Evolutionary conservation across 37 sponge, comb jelly and placozoan genomes (phyloP), one percentile per base, ranked within the genome.

Genomic region (Cliona cf. orientalis): DNA sequence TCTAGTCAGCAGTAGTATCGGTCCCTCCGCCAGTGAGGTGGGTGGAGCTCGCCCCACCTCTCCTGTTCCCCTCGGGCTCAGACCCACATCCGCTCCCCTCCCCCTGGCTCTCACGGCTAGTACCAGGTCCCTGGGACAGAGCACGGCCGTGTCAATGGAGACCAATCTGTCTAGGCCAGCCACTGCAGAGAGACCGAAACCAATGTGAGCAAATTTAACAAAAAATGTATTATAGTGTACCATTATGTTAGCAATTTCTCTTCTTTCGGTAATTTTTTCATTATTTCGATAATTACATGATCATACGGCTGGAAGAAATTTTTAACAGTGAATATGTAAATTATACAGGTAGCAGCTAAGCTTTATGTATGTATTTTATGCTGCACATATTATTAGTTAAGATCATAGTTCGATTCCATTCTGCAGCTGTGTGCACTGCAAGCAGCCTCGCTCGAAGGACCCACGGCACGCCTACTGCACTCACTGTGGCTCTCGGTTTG

Each of bases 381-480:
- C n/a, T n/a, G n/a, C n/a, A n/a, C n/a, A n/a, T n/a, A n/a, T n/a
- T n/a, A n/a, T n/a, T n/a, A n/a, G n/a, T n/a, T n/a, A n/a, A n/a
- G n/a, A n/a, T n/a, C n/a, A n/a, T n/a, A n/a, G n/a, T n/a, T n/a
- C n/a, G n/a, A n/a, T n/a, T n/a, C n/a, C n/a, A n/a, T n/a, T n/a
- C n/a, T n/a, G n/a, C 45, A 88, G 89, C 11, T 89, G 90, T 77
- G 66, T 84, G 21, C 44, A 84, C 64, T 89, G 90, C 79, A 49
- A 73, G 45, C 35, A 84, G 32, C 90, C 70, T 58, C 79, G 85
- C 14, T 46, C 79, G n/a, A 55, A 66, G 37, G 76, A 79, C 35
- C 72, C 73, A 3, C 21, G 25, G 26, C 56, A 84, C 59, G 22
- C 49, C 38, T 92, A 71, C 78, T 95, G 96, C 42, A 82, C 87